Percentiles rank a stretch among this genome's conserved stretches.
Evolutionary conservation across 23 tunicate species (phyloP).

Genomic region (Halocynthia roretzi): DNA sequence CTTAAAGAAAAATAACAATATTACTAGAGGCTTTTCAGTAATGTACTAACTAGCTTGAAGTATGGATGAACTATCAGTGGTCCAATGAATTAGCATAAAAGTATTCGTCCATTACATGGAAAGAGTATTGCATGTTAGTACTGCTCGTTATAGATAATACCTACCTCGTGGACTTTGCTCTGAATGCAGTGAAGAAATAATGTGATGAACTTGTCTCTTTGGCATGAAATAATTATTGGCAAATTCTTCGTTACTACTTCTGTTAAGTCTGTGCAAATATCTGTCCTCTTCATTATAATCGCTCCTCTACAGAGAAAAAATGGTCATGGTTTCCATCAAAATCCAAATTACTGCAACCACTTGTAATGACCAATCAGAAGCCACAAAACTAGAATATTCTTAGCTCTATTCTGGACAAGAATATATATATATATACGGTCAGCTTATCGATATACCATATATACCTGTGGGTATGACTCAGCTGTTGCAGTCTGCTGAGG

Average conservation of each 20-base stretch:
- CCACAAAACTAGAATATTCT: not conserved
- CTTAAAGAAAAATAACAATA: not conserved
- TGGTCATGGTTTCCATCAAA: no score
- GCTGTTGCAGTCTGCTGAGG: conserved; percentile 31
- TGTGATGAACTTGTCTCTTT: conserved; percentile 84
- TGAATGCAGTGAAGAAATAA: conserved; percentile 70
- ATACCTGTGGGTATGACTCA: conserved; percentile 55
- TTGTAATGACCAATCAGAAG: not conserved
- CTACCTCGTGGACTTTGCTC: conserved; percentile 21
- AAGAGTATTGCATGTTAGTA: not conserved
- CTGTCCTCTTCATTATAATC: conserved; percentile 76
- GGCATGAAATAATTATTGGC: conserved; percentile 82
- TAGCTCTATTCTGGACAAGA: not conserved
- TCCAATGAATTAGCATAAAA: no score
- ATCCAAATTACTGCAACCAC: no score
- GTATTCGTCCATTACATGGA: not conserved
- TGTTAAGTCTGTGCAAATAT: conserved; percentile 44
- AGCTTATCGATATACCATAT: conserved; percentile 1
- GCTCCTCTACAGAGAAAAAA: conserved; percentile 5
- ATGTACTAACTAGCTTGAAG: no score
- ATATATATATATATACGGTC: no score
- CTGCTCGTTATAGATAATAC: not conserved
- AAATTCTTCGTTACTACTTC: conserved; percentile 38
- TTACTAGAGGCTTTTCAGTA: no score
- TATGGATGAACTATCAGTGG: no score